phyloP scores from a whole-genome alignment of 2,888 invertebrate genomes.

The Cordylochernes scorpioides region DNA sequence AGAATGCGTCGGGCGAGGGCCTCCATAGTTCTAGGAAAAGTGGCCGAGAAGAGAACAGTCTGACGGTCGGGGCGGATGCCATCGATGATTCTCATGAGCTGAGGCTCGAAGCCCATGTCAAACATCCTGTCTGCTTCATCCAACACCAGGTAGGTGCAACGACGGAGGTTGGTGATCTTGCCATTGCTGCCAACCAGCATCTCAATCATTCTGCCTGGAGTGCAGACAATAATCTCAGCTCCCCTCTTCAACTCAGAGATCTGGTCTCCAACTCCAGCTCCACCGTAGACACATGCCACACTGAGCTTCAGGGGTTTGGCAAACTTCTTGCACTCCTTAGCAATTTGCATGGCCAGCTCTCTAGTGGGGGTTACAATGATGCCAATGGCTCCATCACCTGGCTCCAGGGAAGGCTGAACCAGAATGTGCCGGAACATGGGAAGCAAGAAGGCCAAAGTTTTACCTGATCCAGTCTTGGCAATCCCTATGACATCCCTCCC shows the following conservation, averaged over 20 bases:
- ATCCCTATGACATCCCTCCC: conserved; percentile 88
- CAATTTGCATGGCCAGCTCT: conserved; percentile 95
- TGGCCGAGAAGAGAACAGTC: conserved; percentile 95
- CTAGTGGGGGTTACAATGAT: conserved; percentile 94
- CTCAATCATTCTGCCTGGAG: conserved; percentile 97
- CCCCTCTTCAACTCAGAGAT: conserved; percentile 37
- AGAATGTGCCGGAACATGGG: conserved; percentile 92
- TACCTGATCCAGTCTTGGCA: conserved; percentile 84
- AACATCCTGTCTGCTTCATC: conserved; percentile 99
- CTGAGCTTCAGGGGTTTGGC: conserved; percentile 51
- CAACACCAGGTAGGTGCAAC: conserved; percentile 85
- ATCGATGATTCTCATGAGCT: conserved; percentile 85
- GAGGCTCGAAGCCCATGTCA: conserved; percentile 98
- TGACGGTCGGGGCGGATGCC: conserved; percentile 88
- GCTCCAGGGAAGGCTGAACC: conserved; percentile 75
- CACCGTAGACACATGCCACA: conserved; percentile 91
- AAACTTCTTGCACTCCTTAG: conserved; percentile 78
- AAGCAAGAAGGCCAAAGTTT: conserved; percentile 84
- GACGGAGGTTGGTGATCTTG: conserved; percentile 51
- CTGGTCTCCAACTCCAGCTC: conserved; percentile 38
- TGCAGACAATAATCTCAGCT: conserved; percentile 93
- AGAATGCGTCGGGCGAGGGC: conserved; percentile 77
- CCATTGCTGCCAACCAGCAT: conserved; percentile 97
- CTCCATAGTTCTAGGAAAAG: conserved; percentile 97
- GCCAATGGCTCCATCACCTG: conserved; percentile 83